Conservation (phyloP, 2,113 vertebrate species). For the Zosterops japonicus region DNA sequence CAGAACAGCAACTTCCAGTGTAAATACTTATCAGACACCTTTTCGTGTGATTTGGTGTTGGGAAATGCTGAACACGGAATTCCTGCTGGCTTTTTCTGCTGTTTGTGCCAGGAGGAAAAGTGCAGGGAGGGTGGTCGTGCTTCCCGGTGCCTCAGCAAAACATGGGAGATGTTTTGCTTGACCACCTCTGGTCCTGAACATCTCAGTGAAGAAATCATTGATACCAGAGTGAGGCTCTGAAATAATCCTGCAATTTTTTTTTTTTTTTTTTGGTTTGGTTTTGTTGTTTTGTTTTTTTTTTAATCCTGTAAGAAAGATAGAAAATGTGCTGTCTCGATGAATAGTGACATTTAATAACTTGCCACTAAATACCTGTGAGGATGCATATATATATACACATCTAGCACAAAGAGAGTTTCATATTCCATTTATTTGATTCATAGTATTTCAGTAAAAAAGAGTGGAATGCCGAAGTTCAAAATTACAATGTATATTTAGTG, state of each 20-base stretch:
- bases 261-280: too few species aligned
- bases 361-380: conserved; percentile 11
- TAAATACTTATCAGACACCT: background rate
- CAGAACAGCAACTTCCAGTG: background rate
- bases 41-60: background rate
- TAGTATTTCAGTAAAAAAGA: background rate
- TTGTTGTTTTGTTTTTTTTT: background rate
- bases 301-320: background rate
- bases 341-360: conserved; percentile 61
- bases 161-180: background rate
- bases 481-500: background rate
- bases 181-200: background rate
- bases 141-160: background rate
- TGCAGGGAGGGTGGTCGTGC: accelerated
- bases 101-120: background rate
- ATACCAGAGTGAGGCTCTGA: background rate
- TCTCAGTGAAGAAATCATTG: background rate
- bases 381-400: background rate
- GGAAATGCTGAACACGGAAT: background rate
- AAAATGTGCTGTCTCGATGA: conserved; percentile 25
- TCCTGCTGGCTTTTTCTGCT: background rate
- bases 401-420: background rate
- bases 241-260: background rate
- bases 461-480: background rate
- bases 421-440: background rate